A percentile compares a stretch with the other conserved stretches of the same genome.
Conservation (phyloP, 1,140 invertebrate species). For the Wiebesia pumilae region DNA sequence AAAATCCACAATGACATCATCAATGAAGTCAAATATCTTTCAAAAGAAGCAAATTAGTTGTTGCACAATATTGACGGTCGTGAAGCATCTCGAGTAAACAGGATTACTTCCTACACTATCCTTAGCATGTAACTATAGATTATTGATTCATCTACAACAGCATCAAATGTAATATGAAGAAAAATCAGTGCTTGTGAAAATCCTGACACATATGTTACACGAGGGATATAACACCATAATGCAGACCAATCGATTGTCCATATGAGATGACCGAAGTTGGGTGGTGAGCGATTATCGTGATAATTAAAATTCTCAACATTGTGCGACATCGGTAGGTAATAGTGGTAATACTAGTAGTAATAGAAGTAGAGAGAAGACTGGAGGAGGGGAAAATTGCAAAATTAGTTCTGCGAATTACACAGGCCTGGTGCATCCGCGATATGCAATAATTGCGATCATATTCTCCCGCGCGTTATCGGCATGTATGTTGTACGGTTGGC, state of each 20-base stretch:
- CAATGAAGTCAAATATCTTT: neutral
- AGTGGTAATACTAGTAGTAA: too few species aligned
- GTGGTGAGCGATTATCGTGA: conserved; percentile 17
- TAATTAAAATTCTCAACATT: conserved; percentile 45
- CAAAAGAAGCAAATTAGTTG: neutral
- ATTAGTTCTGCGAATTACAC: conserved; percentile 47
- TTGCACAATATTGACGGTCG: neutral
- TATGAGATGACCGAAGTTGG: too few species aligned
- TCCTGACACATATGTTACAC: neutral
- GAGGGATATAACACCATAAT: neutral
- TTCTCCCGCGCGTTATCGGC: neutral
- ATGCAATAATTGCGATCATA: conserved; percentile 21
- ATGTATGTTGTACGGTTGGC: neutral
- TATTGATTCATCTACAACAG: neutral
- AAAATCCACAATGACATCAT: neutral
- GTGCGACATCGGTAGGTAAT: neutral
- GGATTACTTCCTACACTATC: neutral
- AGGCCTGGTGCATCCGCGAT: neutral
- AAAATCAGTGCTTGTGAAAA: neutral
- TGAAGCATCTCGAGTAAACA: neutral
- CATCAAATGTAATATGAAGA: neutral
- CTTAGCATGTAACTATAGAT: neutral
- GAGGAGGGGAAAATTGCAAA: neutral
- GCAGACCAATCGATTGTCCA: conserved; percentile 15
- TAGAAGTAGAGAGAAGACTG: neutral